These are phyloP conservation scores for Drosophila ogumai DNA, from an alignment of 1,140 invertebrate genomes.

Conservation along the genomic window DNA sequence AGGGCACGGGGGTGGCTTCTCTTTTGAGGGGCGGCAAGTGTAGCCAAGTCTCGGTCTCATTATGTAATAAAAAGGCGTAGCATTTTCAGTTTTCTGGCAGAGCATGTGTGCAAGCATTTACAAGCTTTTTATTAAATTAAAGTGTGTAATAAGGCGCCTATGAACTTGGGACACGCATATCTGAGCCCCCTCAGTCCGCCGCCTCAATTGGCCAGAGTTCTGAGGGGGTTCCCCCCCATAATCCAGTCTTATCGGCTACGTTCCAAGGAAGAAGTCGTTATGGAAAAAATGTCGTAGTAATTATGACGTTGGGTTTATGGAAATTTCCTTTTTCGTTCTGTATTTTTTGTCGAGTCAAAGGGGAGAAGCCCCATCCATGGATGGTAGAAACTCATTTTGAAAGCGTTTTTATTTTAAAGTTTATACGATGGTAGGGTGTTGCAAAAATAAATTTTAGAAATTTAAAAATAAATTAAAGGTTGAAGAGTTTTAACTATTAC, in stretches of 20 bases:
- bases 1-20: neutral
- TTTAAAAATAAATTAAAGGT: neutral
- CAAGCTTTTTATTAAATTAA: conserved; percentile 83
- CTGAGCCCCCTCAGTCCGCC: neutral
- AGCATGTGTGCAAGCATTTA: conserved; percentile 73
- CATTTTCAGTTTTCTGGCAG: conserved; percentile 40
- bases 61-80: conserved; percentile 80
- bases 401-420: neutral
- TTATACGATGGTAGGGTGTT: neutral
- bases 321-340: conserved; percentile 51
- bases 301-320: conserved; percentile 77
- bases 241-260: conserved; percentile 28
- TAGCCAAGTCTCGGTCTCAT: conserved; percentile 56
- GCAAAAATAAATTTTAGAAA: neutral
- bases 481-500: rapidly evolving
- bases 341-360: conserved; percentile 37
- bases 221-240: neutral
- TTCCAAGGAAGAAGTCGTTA: conserved; percentile 41
- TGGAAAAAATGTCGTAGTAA: conserved; percentile 73
- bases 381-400: conserved; percentile 7
- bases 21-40: conserved; percentile 34
- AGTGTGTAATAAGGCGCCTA: conserved; percentile 79
- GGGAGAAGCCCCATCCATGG: conserved; percentile 14
- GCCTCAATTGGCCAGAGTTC: conserved; percentile 21
- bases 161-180: conserved; percentile 67